These are phyloP conservation scores for Microcebus tavaratra DNA, from an alignment of 2,113 vertebrate species.

Conservation along the genomic window DNA sequence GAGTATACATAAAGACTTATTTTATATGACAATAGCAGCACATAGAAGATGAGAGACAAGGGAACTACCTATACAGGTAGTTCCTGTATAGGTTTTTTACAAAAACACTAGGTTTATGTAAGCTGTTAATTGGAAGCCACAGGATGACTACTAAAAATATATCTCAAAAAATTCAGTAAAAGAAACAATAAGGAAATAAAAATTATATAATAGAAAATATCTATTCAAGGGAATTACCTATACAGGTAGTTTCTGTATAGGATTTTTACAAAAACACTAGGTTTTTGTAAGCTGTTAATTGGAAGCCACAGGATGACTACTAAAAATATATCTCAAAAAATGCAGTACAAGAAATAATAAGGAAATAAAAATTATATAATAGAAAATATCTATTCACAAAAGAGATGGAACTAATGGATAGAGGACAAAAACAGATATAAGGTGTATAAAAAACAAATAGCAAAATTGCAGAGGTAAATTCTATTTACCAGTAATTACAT, in stretches of 20 bases:
- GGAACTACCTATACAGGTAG: neutral
- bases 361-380: neutral
- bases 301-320: neutral
- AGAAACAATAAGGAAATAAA: neutral
- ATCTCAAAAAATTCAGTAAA: neutral
- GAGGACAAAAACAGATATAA: neutral
- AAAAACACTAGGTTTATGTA: neutral
- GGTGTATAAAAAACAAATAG: neutral
- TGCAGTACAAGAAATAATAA: neutral
- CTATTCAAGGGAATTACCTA: no score
- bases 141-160: neutral
- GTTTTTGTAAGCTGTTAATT: neutral
- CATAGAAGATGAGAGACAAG: neutral
- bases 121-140: neutral
- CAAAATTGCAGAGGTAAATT: neutral
- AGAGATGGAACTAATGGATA: neutral
- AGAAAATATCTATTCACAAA: neutral
- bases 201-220: neutral
- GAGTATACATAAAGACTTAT: neutral
- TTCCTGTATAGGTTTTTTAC: no score
- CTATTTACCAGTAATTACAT: neutral
- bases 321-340: neutral
- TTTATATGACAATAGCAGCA: neutral
- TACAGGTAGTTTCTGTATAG: neutral
- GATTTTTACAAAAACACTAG: no score